Evolutionary conservation across 2,888 invertebrate species (phyloP).

Genomic region (Entomobrya proxima): DNA sequence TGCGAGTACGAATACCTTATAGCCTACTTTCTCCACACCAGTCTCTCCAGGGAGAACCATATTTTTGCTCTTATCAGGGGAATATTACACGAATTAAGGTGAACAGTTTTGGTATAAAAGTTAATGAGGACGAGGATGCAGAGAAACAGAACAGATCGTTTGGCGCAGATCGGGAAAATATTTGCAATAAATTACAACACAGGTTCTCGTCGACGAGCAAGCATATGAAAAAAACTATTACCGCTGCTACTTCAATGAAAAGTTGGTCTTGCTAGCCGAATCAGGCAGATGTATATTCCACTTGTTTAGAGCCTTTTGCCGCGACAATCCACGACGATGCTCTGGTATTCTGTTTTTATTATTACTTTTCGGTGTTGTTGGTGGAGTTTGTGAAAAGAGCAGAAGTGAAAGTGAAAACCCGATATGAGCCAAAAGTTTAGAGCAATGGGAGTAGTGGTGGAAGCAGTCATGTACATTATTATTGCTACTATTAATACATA

Average conservation of each 20-base stretch:
- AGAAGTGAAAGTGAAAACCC: slow-evolving; percentile 42
- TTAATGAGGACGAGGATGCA: slow-evolving; percentile 40
- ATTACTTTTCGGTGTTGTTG: too few relatives aligned
- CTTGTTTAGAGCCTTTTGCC: not conserved
- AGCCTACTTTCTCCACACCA: not conserved
- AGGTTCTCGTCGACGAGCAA: slow-evolving; percentile 14
- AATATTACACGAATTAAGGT: slow-evolving; percentile 13
- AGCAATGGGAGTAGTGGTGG: slow-evolving; percentile 16
- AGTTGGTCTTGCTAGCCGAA: not conserved
- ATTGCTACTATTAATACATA: slow-evolving; percentile 30
- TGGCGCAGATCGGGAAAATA: slow-evolving; percentile 61
- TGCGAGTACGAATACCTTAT: not conserved
- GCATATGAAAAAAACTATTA: slow-evolving; percentile 15
- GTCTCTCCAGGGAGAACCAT: not conserved
- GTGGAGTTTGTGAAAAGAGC: not conserved
- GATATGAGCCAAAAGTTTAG: slow-evolving; percentile 62
- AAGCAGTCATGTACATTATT: slow-evolving; percentile 16
- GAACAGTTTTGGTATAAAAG: not conserved
- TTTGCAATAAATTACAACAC: slow-evolving; percentile 62
- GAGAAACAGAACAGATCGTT: slow-evolving; percentile 50
- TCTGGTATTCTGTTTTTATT: too few relatives aligned
- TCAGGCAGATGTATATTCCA: not conserved
- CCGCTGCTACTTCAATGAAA: not conserved
- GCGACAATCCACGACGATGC: not conserved
- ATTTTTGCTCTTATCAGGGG: slow-evolving; percentile 16